phyloP scores from a whole-genome alignment of 2,113 vertebrate species.

The Cyprinodon brontotheroides region DNA sequence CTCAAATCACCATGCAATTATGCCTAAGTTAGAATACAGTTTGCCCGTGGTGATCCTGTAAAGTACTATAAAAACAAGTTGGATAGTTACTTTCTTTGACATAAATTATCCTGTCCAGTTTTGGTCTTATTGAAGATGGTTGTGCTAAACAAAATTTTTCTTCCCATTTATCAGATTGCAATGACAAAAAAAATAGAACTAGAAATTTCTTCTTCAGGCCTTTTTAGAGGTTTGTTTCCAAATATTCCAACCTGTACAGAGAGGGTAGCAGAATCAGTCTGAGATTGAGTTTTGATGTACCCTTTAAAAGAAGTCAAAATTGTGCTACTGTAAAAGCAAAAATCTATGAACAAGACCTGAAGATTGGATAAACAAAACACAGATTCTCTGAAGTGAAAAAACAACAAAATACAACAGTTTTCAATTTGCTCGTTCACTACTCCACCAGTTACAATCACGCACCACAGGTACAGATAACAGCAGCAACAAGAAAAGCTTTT shows the following conservation, averaged over 20 bases:
- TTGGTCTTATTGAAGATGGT: not conserved
- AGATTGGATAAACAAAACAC: slow-evolving; percentile 39
- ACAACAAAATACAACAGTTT: slow-evolving; percentile 40
- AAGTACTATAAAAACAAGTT: not conserved
- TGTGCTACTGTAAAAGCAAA: slow-evolving; percentile 1
- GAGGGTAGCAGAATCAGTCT: slow-evolving; percentile 5
- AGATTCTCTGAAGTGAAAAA: slow-evolving; percentile 15
- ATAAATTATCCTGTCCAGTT: not conserved
- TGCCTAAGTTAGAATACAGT: not conserved
- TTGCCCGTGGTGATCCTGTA: not conserved
- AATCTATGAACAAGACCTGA: slow-evolving; percentile 27
- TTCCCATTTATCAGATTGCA: slow-evolving; percentile 12
- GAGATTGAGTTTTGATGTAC: slow-evolving; percentile 35
- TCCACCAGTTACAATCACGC: slow-evolving; percentile 33
- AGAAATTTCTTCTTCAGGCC: slow-evolving; percentile 14
- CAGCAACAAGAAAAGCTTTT: slow-evolving; percentile 44
- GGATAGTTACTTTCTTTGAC: not conserved
- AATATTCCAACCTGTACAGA: slow-evolving; percentile 18
- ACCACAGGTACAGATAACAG: slow-evolving; percentile 45
- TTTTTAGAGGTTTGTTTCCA: slow-evolving; percentile 10
- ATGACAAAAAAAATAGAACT: not conserved
- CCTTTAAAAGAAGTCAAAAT: slow-evolving; percentile 17
- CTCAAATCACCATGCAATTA: not conserved
- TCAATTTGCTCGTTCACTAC: slow-evolving; percentile 57
- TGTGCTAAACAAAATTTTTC: not conserved